A percentile compares a stretch with the other conserved stretches of the same genome.
phyloP scores from a whole-genome alignment of 2,888 invertebrate species.

The Melinaea menophilus region DNA sequence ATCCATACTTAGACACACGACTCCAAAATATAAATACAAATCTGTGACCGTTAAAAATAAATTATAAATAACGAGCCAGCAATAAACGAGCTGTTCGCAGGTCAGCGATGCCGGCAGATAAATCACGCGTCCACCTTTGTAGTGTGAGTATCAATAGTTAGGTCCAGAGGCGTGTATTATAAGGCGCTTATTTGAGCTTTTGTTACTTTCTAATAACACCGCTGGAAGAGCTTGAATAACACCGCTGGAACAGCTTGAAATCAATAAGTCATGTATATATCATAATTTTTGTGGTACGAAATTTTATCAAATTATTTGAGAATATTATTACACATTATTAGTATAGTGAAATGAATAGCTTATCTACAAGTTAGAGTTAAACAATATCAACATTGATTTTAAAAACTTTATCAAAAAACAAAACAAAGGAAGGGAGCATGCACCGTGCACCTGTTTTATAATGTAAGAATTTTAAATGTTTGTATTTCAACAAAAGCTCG shows the following conservation, averaged over 20 bases:
- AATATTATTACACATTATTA: too few relatives aligned
- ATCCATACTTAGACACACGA: conserved; percentile 24
- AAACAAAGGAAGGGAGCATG: conserved; percentile 34
- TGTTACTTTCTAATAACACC: not conserved
- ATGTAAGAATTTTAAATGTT: conserved; percentile 49
- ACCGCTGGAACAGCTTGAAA: too few relatives aligned
- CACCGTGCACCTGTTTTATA: conserved; percentile 50
- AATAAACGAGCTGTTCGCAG: conserved; percentile 75
- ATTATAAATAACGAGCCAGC: conserved; percentile 77
- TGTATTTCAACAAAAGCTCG: conserved; percentile 55
- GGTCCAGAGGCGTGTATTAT: conserved; percentile 58
- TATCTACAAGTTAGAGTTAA: not conserved
- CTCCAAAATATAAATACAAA: conserved; percentile 54
- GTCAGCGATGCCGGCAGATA: conserved; percentile 73
- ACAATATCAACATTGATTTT: conserved; percentile 18
- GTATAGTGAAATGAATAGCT: not conserved
- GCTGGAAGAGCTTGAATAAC: too few relatives aligned
- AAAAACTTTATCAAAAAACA: conserved; percentile 28
- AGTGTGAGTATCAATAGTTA: conserved; percentile 61
- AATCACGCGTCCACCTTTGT: conserved; percentile 61
- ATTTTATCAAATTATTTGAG: too few relatives aligned
- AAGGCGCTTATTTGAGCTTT: conserved; percentile 32
- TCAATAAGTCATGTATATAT: too few relatives aligned
- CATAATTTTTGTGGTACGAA: too few relatives aligned
- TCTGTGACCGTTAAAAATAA: conserved; percentile 76